phyloP scores from a whole-genome alignment of 2,888 invertebrate species.

The Eugnorisma glareosa region DNA sequence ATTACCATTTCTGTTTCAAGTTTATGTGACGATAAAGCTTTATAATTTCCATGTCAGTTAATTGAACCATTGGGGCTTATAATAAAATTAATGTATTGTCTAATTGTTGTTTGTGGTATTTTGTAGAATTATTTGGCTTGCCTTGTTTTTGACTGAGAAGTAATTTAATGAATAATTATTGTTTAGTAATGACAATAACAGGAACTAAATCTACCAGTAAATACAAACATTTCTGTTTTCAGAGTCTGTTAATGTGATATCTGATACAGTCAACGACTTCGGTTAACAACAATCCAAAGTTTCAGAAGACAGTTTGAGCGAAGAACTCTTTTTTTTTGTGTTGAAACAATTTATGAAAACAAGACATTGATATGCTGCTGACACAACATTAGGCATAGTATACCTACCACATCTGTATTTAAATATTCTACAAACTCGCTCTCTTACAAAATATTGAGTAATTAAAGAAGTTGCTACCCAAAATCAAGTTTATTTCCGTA shows the following conservation, averaged over 20 bases:
- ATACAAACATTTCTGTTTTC: background rate
- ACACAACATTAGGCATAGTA: background rate
- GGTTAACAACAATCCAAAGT: background rate
- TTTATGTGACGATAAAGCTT: constrained; percentile 62
- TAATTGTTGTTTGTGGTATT: constrained; percentile 34
- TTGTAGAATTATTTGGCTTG: constrained; percentile 6
- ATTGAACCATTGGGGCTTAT: constrained; percentile 42
- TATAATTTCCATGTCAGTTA: constrained; percentile 59
- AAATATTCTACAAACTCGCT: background rate
- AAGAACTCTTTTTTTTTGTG: background rate
- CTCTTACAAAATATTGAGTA: background rate
- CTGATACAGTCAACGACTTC: background rate
- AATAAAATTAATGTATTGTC: constrained; percentile 37
- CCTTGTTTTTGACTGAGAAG: background rate
- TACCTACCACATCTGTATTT: background rate
- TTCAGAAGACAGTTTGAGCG: background rate
- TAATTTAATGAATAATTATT: background rate
- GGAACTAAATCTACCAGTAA: background rate
- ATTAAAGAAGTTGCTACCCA: background rate
- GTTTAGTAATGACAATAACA: background rate
- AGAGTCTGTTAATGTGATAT: background rate
- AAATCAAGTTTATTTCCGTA: background rate
- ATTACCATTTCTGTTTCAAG: constrained; percentile 62
- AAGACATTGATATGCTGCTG: background rate
- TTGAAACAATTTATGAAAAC: background rate